phyloP scores from a whole-genome alignment of 2,797 vertebrate species.

The Phoeniculus purpureus region DNA sequence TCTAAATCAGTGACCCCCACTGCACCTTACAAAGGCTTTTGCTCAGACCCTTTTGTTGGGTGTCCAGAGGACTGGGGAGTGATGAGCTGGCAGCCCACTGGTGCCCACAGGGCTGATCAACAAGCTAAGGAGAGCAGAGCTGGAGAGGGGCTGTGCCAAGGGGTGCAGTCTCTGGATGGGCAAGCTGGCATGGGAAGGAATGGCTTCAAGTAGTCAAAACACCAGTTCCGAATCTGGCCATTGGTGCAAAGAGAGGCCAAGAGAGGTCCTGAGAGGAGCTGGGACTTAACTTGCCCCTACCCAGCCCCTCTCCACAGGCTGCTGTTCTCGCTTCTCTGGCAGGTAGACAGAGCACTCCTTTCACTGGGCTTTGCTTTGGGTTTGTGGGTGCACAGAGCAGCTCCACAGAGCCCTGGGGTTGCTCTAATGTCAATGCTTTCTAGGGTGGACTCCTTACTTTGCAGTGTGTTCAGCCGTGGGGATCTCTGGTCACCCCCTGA shows the following conservation, averaged over 20 bases:
- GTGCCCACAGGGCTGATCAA: not conserved
- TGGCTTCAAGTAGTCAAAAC: not conserved
- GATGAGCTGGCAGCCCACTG: not conserved
- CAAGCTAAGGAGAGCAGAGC: not conserved
- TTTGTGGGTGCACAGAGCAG: not conserved
- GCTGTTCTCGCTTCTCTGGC: not conserved
- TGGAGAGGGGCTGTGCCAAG: not conserved
- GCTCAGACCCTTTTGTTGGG: not conserved
- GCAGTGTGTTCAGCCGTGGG: not conserved
- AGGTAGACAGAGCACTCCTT: not conserved
- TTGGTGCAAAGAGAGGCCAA: not conserved
- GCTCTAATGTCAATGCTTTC: not conserved
- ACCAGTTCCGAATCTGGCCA: not conserved
- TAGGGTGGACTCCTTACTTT: rapidly evolving
- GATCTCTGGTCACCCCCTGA: not conserved
- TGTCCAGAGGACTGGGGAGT: not conserved
- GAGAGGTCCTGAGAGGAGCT: not conserved
- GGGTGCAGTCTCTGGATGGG: not conserved
- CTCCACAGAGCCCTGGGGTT: not conserved
- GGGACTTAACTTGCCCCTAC: not conserved
- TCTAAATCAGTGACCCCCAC: not conserved
- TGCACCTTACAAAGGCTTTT: not conserved
- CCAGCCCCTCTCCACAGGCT: not conserved
- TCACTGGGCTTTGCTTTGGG: not conserved
- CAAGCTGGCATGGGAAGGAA: not conserved